phyloP scores from a whole-genome alignment of 2,797 vertebrate genomes.

The Enteromius afrohamiltoni region DNA sequence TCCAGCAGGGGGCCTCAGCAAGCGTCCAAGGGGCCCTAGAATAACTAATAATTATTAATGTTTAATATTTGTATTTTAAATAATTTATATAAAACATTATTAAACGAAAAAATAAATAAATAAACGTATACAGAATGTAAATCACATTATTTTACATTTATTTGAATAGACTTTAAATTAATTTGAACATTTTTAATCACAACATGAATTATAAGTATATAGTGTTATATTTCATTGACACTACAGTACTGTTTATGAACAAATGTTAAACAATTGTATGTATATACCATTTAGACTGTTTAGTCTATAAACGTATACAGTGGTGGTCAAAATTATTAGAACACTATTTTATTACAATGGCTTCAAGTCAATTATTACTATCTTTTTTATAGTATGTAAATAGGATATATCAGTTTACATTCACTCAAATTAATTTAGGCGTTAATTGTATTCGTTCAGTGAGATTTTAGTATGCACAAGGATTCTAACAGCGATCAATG shows the following conservation, averaged over 20 bases:
- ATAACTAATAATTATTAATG: not conserved
- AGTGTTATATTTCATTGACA: not conserved
- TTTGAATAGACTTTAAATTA: not conserved
- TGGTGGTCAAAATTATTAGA: not conserved
- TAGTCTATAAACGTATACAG: not conserved
- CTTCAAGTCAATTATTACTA: not conserved
- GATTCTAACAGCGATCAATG: too few species aligned
- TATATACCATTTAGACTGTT: not conserved
- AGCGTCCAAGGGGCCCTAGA: not conserved
- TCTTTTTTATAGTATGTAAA: not conserved
- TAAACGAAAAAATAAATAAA: not conserved
- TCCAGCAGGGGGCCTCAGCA: not conserved
- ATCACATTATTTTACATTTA: not conserved
- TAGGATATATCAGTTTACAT: not conserved
- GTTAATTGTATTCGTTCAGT: too few species aligned
- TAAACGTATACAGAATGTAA: not conserved
- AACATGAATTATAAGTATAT: not conserved
- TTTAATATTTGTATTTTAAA: not conserved
- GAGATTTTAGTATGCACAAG: too few species aligned
- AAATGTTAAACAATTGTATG: not conserved
- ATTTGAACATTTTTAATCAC: not conserved
- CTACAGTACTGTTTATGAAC: not conserved
- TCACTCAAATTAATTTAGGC: not conserved
- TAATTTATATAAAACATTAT: not conserved
- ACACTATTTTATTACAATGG: not conserved